Evolutionary conservation across 2,797 vertebrate genomes (phyloP).

Genomic region (Neosilurus hyrtlii): DNA sequence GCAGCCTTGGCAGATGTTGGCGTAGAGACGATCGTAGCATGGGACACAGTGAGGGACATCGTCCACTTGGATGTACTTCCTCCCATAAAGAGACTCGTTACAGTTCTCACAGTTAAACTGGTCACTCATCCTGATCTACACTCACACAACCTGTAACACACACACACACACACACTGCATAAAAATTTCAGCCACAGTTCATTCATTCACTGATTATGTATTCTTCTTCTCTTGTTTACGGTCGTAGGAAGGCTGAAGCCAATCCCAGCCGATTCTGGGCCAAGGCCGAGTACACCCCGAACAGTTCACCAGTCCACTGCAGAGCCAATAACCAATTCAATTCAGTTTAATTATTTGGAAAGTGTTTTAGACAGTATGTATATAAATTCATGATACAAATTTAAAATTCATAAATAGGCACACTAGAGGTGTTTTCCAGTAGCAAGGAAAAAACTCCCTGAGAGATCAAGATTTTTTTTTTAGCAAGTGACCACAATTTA

Average conservation of each 20-base stretch:
- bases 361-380: too few relatives aligned
- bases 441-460: not conserved
- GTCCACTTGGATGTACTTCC: constrained; percentile 90
- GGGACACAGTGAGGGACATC: constrained; percentile 86
- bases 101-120: constrained; percentile 88
- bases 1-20: constrained; percentile 90
- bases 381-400: too few relatives aligned
- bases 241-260: too few relatives aligned
- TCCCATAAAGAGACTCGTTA: constrained; percentile 86
- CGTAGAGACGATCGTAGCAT: constrained; percentile 87
- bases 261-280: too few relatives aligned
- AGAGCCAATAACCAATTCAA: not conserved
- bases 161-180: not conserved
- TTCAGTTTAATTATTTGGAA: not conserved
- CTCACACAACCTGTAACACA: constrained; percentile 13
- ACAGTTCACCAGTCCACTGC: too few relatives aligned
- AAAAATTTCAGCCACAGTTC: not conserved
- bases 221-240: not conserved
- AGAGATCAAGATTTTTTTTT: not conserved
- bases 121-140: constrained; percentile 79
- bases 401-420: too few relatives aligned
- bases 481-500: too few relatives aligned
- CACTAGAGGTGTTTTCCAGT: too few relatives aligned
- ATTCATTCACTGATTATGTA: not conserved
- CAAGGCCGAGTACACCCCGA: too few relatives aligned